These are phyloP conservation scores for Megaceryle maxima DNA, from an alignment of 2,113 vertebrate genomes.

Conservation along the genomic window DNA sequence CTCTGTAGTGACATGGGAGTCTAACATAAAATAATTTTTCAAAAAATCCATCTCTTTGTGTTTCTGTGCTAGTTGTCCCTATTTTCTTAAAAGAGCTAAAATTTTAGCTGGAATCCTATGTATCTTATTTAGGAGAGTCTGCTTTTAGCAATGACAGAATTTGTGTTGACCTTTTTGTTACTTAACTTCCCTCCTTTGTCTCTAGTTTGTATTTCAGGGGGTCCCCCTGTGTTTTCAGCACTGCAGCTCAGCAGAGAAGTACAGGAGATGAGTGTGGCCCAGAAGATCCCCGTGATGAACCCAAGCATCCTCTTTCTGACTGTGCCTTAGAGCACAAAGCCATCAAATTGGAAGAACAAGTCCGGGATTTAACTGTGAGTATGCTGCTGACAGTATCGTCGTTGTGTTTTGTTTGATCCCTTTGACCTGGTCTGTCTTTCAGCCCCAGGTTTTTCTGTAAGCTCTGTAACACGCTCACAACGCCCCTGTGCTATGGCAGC, in stretches of 20 bases:
- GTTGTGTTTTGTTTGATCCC: not conserved
- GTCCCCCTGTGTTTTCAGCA: slow-evolving; percentile 70
- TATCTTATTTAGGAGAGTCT: not conserved
- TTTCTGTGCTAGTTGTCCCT: not conserved
- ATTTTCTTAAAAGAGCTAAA: not conserved
- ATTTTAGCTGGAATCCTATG: not conserved
- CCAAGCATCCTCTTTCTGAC: slow-evolving; percentile 69
- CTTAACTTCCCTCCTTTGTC: not conserved
- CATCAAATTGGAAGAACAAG: slow-evolving; percentile 82
- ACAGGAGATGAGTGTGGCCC: slow-evolving; percentile 78
- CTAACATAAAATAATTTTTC: not conserved
- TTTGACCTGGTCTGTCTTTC: not conserved
- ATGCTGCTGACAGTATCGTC: not conserved
- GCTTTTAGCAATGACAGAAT: not conserved
- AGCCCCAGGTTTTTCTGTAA: not conserved
- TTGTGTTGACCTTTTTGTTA: not conserved
- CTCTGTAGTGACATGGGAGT: not conserved
- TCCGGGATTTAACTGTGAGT: slow-evolving; percentile 84
- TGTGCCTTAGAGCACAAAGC: slow-evolving; percentile 76
- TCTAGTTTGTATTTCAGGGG: slow-evolving; percentile 57
- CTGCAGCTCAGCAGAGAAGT: slow-evolving; percentile 81
- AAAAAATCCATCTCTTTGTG: not conserved
- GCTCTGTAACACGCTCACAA: not conserved
- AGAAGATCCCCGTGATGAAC: slow-evolving; percentile 68
- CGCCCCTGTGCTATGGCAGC: fast-evolving